Percentiles rank a stretch among this genome's conserved stretches.
These are phyloP conservation scores for Myrmophylax atrothorax DNA, from an alignment of 2,113 vertebrate genomes.

Conservation along the genomic window DNA sequence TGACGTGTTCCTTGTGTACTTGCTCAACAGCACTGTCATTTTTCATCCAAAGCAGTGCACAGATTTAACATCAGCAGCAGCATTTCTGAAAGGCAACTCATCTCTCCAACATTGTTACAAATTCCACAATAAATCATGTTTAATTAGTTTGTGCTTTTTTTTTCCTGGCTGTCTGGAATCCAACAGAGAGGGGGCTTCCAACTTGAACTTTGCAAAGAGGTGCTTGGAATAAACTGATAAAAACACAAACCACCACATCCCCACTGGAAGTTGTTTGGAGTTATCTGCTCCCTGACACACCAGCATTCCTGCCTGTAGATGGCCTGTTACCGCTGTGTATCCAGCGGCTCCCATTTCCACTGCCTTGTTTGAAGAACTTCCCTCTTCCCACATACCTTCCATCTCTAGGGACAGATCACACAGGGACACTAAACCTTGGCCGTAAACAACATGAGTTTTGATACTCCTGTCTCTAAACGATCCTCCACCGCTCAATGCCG, in stretches of 20 bases:
- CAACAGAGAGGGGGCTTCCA: background rate
- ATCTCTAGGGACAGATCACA: conserved; percentile 62
- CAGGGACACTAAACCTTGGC: conserved; percentile 54
- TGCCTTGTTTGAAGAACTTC: conserved; percentile 60
- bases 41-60: background rate
- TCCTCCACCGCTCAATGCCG: background rate
- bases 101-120: conserved; percentile 4
- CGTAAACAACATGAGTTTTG: conserved; percentile 42
- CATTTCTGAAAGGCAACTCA: conserved; percentile 31
- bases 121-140: conserved; percentile 30
- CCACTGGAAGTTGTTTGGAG: background rate
- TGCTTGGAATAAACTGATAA: background rate
- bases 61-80: background rate
- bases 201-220: background rate
- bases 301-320: conserved; percentile 61
- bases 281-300: background rate
- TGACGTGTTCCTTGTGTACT: background rate
- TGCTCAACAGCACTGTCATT: background rate
- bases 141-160: background rate
- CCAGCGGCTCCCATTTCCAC: conserved; percentile 54
- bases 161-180: background rate
- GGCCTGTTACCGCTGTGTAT: conserved; percentile 24
- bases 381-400: conserved; percentile 64
- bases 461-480: background rate
- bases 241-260: background rate